phyloP scores from a whole-genome alignment of 2,113 vertebrate genomes.

The Tetrax tetrax region DNA sequence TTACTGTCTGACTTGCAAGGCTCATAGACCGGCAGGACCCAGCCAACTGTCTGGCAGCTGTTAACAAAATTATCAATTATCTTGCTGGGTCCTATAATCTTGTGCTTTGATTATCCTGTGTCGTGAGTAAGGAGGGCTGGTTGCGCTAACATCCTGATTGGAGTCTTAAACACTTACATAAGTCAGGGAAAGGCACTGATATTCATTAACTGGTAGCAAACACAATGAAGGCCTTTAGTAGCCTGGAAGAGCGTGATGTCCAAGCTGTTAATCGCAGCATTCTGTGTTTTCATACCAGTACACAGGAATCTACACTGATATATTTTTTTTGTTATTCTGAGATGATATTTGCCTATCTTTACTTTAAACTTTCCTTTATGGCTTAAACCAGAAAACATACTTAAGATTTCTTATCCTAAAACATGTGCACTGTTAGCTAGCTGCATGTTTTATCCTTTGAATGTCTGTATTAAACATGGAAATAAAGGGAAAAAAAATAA shows the following conservation, averaged over 20 bases:
- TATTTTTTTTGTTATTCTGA: background rate
- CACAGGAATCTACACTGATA: background rate
- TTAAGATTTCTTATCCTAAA: background rate
- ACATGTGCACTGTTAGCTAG: background rate
- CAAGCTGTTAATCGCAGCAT: background rate
- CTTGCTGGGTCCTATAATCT: background rate
- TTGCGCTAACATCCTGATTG: background rate
- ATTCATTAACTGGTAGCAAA: background rate
- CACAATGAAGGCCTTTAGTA: background rate
- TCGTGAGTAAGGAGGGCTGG: background rate
- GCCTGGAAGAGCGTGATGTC: rapidly evolving
- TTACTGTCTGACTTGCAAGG: conserved; percentile 19
- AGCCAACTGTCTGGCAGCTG: conserved; percentile 25
- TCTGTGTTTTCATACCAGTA: background rate
- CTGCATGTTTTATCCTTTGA: background rate
- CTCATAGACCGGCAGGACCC: background rate
- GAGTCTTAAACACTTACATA: background rate
- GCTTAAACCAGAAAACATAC: background rate
- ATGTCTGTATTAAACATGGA: background rate
- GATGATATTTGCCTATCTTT: background rate
- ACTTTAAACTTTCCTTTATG: background rate
- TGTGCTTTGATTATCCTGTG: background rate
- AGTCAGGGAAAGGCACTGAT: background rate
- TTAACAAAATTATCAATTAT: conserved; percentile 17
- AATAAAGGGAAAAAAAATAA: background rate